Conservation (phyloP, 2,797 vertebrate species). For the Arrhamphus sclerolepis region DNA sequence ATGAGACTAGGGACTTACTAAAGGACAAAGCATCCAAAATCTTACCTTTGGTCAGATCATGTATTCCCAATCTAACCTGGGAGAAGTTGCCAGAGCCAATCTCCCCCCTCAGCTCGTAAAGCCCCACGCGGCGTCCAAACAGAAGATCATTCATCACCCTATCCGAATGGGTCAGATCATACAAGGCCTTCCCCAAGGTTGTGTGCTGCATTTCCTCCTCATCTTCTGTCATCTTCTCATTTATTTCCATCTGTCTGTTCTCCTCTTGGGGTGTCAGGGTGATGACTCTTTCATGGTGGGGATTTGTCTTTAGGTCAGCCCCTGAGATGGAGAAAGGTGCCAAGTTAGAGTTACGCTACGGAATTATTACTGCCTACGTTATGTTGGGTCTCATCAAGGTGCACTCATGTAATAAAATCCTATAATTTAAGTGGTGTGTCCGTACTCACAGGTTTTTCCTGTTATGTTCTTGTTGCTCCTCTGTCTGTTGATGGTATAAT, state of each 20-base stretch:
- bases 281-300: constrained; percentile 25
- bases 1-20: not conserved
- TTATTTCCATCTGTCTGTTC: constrained; percentile 20
- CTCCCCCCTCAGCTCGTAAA: constrained; percentile 79
- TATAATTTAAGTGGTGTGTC: not conserved
- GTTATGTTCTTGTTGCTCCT: constrained; percentile 61
- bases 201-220: constrained; percentile 36
- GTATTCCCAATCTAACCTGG: constrained; percentile 78
- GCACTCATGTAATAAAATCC: not conserved
- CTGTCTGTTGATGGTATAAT: constrained; percentile 36
- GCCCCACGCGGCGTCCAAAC: constrained; percentile 72
- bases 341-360: not conserved
- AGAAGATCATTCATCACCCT: constrained; percentile 68
- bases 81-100: constrained; percentile 82
- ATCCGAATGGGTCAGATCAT: constrained; percentile 72
- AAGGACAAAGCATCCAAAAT: constrained; percentile 7
- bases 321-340: constrained; percentile 40
- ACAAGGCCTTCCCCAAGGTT: constrained; percentile 62
- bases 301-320: constrained; percentile 34
- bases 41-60: constrained; percentile 82
- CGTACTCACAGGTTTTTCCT: constrained; percentile 71
- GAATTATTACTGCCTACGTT: not conserved
- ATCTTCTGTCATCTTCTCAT: constrained; percentile 20
- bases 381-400: too few species aligned
- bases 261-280: constrained; percentile 8